Percentiles rank a stretch among this genome's conserved stretches.
Evolutionary conservation across 2,797 vertebrate genomes (phyloP).

Genomic region (Taeniopygia guttata): DNA sequence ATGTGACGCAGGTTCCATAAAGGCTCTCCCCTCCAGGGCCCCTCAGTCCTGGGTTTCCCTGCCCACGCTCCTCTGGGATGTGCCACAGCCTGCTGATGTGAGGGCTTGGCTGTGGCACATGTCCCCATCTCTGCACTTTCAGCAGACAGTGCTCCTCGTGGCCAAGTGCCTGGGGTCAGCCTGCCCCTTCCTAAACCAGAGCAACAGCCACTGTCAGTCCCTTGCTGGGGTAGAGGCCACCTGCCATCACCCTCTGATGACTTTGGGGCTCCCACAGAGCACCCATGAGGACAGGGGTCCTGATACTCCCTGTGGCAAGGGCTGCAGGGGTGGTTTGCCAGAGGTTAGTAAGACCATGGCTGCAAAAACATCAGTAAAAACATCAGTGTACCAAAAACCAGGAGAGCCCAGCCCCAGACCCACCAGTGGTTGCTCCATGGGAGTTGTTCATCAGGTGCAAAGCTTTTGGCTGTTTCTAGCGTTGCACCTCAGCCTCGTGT

Average conservation of each 20-base stretch:
- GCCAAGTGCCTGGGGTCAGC: neutral
- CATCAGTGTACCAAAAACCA: neutral
- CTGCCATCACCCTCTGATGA: neutral
- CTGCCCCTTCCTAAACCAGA: neutral
- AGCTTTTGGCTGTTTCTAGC: neutral
- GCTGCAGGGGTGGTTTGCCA: neutral
- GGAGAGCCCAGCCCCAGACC: neutral
- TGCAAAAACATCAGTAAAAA: neutral
- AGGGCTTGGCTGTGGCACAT: neutral
- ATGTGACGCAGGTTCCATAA: neutral
- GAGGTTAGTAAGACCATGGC: neutral
- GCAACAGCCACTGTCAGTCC: neutral
- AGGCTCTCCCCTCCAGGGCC: neutral
- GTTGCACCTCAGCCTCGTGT: rapidly evolving
- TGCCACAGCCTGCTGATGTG: neutral
- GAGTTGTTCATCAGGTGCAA: neutral
- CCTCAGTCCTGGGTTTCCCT: neutral
- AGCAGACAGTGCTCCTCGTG: neutral
- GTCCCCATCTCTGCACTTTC: neutral
- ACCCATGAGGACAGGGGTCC: neutral
- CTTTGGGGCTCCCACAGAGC: neutral
- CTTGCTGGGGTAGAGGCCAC: neutral
- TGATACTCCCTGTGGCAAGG: neutral
- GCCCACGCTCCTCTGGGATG: rapidly evolving
- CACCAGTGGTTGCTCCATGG: rapidly evolving